Evolutionary conservation across 2,797 vertebrate genomes (phyloP), one percentile per base, ranked within the genome.

Genomic region (Coluber constrictor): DNA sequence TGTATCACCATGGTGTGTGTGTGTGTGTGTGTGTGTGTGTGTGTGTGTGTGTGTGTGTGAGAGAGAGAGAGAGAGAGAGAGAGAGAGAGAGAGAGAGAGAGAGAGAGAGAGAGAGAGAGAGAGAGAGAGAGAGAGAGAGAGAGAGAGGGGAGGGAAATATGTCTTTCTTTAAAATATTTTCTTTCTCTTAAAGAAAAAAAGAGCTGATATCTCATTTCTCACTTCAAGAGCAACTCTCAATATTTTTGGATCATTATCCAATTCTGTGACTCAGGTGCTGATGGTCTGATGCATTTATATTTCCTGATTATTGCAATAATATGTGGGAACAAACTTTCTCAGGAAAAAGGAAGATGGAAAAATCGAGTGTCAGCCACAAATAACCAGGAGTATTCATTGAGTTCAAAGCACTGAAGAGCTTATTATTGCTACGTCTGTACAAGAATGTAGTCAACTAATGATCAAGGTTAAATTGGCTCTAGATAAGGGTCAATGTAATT

Each of bases 201-300:
- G 32, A 83, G 25, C 15, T 0, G 15, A 94, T 95, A 93, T 37
- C 95, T 97, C 96, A 95, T 97, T 97, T 95, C 95, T 96, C 94
- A 96, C 97, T 97, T 97, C 96, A 97, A 97, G 96, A 96, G 95
- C 96, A 96, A 66, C 37, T 70, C 92, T 94, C 95, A 94, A 94
- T 90, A 89, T 92, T 92, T 92, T 56, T 88, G 32, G 61, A 92
- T 37, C 57, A 92, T 95, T 93, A 90, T 91, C 90, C 90, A 88
- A 55, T 95, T 96, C 92, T 94, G 95, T 94, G 95, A 96, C 96
- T 94, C n/a, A 3, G 63, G 86, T 92, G 96, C 95, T 95, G 95
- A 95, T 96, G 93, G 96, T 96, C 96, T 97, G 97, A 98, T 98
- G 97, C 96, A 97, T 98, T 97, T 97, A 97, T 96, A 97, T 97